Percentiles rank a stretch among this genome's conserved stretches.
Evolutionary conservation across 2,113 vertebrate species (phyloP).

Genomic region (Mobula hypostoma): DNA sequence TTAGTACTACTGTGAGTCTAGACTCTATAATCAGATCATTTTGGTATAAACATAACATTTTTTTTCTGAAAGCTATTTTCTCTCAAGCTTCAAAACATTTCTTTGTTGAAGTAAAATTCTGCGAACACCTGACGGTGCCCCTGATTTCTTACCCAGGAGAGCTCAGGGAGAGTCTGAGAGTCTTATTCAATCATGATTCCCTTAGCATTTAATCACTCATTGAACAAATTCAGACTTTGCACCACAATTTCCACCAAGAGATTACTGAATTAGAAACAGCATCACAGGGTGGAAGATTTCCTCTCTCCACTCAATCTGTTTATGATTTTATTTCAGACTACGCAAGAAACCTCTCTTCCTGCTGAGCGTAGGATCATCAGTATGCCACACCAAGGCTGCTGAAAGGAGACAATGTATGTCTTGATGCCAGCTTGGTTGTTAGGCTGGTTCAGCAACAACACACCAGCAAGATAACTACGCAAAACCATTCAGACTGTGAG

Average conservation of each 20-base stretch:
- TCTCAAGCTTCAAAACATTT: background rate
- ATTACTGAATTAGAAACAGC: background rate
- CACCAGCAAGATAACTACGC: background rate
- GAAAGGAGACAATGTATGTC: background rate
- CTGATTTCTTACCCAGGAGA: background rate
- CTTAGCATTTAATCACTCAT: no score
- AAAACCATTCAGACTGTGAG: background rate
- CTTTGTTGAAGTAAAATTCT: background rate
- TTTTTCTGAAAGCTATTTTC: background rate
- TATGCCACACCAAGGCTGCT: background rate
- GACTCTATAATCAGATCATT: conserved; percentile 29
- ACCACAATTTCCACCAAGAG: conserved; percentile 5
- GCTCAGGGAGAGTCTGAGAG: background rate
- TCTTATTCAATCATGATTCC: background rate
- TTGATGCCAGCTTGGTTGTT: background rate
- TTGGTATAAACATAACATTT: background rate
- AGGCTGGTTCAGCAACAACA: background rate
- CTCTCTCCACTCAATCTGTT: background rate
- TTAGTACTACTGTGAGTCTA: background rate
- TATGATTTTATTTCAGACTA: background rate
- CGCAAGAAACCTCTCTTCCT: background rate
- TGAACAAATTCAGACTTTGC: background rate
- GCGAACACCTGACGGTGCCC: background rate
- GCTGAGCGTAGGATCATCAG: background rate
- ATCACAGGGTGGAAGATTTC: background rate